Conservation (phyloP, 2,113 vertebrate genomes). For the Gobius niger region DNA sequence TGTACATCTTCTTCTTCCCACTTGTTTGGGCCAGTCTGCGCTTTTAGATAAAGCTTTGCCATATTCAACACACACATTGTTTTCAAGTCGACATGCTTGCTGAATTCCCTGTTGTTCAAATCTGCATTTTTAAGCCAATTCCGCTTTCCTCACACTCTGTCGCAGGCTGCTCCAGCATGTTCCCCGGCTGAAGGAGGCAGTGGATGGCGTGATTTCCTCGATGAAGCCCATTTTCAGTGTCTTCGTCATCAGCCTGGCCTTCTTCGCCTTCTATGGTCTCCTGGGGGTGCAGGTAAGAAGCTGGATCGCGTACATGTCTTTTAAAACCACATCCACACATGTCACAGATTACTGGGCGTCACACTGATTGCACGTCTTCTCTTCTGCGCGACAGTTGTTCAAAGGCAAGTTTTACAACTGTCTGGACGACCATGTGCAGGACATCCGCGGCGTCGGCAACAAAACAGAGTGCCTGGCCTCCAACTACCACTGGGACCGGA, state of each 20-base stretch:
- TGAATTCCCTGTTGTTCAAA: too few species aligned
- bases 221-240: not conserved
- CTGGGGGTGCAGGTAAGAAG: not conserved
- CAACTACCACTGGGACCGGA: conserved; percentile 81
- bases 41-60: too few species aligned
- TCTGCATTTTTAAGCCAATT: not conserved
- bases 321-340: too few species aligned
- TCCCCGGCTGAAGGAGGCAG: not conserved
- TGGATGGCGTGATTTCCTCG: not conserved
- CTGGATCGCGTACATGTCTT: too few species aligned
- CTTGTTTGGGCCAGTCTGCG: too few species aligned
- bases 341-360: too few species aligned
- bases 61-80: too few species aligned
- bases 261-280: not conserved
- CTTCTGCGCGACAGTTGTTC: not conserved
- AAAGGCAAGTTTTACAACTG: not conserved
- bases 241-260: not conserved
- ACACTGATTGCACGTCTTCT: too few species aligned
- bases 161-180: not conserved
- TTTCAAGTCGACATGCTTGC: too few species aligned
- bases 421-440: not conserved
- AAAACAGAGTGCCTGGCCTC: conserved; percentile 78
- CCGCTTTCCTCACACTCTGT: not conserved
- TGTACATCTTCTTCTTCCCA: too few species aligned
- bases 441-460: conserved; percentile 79